Evolutionary conservation across 2,797 vertebrate genomes (phyloP), one percentile per base, ranked within the genome.

Genomic region (Sebastes nivosus): DNA sequence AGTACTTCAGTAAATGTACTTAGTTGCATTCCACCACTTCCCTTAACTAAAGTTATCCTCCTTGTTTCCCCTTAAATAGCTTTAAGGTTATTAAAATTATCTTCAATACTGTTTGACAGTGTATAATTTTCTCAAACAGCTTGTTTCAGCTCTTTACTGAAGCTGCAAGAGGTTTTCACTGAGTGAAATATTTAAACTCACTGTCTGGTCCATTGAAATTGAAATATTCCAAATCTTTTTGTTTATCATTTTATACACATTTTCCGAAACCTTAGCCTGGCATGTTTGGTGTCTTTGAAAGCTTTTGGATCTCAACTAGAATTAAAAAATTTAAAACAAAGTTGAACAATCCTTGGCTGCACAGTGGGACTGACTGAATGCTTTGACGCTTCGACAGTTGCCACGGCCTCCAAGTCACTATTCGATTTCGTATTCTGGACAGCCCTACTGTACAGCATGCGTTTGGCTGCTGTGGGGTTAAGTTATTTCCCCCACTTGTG

Each of bases 181-280:
- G 4, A 22, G 36, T 5, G 6, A 65, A 69, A 22, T 34, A 70
- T 22, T 80, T 52, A 20, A 52, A 52, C 46, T 52, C 46, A n/a
- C 0, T 0, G 38, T 42, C 38, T 6, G 38, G 1, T 42, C 1
- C 14, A 14, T 42, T 0, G 25, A 38, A 38, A 65, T 16, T 3
- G 1, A 46, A 25, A 32, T 67, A 22, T 25, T 59, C 11, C 6
- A 3, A 2, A n/a, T 5, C 1, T 7, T 12, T 36, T 30, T 46
- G 9, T n/a, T 5, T 29, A 30, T 20, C 2, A 34, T 29, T 75
- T 57, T 29, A 42, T 14, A 10, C 9, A 22, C 25, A 20, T 64
- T 68, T 64, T 38, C 24, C 3, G 1, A 46, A 59, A 55, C 10
- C 20, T 60, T 12, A 59, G 6, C 2, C 12, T 12, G 14, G n/a